These are phyloP conservation scores for Icerya purchasi DNA, from an alignment of 2,888 invertebrate species.

Conservation along the genomic window DNA sequence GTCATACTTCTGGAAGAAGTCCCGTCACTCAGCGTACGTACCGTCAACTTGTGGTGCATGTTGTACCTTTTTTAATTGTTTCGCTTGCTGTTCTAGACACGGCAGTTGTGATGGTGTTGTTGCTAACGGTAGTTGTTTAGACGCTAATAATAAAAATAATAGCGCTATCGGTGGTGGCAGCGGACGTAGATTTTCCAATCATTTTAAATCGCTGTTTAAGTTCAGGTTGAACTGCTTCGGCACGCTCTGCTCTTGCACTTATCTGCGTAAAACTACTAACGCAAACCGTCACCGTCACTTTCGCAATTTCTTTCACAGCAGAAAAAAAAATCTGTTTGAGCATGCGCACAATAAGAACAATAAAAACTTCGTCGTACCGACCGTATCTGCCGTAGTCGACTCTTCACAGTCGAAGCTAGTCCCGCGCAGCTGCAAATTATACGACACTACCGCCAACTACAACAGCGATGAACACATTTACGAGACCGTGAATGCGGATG, in stretches of 20 bases:
- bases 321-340: too few species aligned
- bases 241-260: background rate
- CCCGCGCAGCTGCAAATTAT: too few species aligned
- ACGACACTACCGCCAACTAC: too few species aligned
- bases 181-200: background rate
- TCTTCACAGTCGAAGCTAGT: too few species aligned
- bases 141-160: background rate
- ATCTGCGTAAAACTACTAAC: background rate
- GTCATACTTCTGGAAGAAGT: constrained; percentile 8
- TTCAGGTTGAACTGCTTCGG: background rate
- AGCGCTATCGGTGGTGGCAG: background rate
- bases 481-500: too few species aligned
- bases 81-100: background rate
- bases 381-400: too few species aligned
- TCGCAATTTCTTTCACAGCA: too few species aligned
- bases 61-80: background rate
- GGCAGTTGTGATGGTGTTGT: too few species aligned
- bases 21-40: constrained; percentile 11
- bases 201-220: background rate
- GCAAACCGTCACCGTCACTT: too few species aligned
- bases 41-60: background rate
- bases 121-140: background rate
- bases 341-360: too few species aligned
- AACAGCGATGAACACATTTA: too few species aligned
- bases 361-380: too few species aligned